phyloP scores from a whole-genome alignment of 2,113 vertebrate genomes.

The Oreotragus oreotragus region DNA sequence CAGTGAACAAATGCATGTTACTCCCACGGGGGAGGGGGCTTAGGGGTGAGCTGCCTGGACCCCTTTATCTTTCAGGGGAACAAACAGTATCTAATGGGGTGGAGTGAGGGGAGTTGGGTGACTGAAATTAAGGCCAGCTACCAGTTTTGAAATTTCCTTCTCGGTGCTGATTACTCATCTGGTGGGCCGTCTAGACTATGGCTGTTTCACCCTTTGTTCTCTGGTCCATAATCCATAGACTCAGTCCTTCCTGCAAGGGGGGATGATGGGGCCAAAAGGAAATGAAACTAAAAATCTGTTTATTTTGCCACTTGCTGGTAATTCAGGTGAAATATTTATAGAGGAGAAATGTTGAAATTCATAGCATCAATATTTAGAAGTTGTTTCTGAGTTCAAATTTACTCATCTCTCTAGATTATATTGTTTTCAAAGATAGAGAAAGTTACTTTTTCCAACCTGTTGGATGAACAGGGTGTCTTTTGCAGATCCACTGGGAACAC shows the following conservation, averaged over 20 bases:
- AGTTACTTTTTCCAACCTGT: not conserved
- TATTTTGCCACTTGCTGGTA: not conserved
- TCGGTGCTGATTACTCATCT: not conserved
- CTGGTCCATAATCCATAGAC: not conserved
- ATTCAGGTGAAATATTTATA: not conserved
- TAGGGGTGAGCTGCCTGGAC: not conserved
- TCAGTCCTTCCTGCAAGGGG: not conserved
- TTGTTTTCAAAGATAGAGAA: not conserved
- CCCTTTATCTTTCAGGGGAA: not conserved
- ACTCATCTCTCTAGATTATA: not conserved
- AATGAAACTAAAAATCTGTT: not conserved
- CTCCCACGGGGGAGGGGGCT: not conserved
- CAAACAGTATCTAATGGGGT: no score
- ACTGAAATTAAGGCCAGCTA: not conserved
- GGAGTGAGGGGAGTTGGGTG: not conserved
- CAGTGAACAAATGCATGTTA: fast-evolving
- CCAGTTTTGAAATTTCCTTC: not conserved
- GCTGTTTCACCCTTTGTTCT: not conserved
- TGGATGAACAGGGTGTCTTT: not conserved
- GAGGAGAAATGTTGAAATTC: not conserved
- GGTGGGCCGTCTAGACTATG: fast-evolving
- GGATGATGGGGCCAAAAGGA: not conserved
- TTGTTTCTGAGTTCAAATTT: not conserved
- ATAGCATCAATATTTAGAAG: not conserved
- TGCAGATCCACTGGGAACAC: not conserved